Conservation (phyloP, 1,140 invertebrate species). For the Caenorhabditis latens region DNA sequence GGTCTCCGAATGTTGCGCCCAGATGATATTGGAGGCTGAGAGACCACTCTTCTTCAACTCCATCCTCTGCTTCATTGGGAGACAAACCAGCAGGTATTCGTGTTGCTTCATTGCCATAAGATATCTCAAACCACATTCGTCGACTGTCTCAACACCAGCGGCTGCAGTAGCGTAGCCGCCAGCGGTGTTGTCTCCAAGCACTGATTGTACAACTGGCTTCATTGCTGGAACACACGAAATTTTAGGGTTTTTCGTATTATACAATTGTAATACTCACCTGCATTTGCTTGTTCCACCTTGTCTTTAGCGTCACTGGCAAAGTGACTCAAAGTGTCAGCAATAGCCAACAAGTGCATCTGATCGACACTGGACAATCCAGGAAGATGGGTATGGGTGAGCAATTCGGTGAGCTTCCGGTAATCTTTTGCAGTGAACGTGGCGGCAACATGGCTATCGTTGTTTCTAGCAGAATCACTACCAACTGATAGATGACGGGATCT, state of each 20-base stretch:
- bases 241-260: constrained; percentile 59
- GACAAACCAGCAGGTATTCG: constrained; percentile 90
- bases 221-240: constrained; percentile 73
- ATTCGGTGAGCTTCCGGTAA: constrained; percentile 82
- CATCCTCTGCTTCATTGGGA: constrained; percentile 89
- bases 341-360: constrained; percentile 97
- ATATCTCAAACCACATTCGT: constrained; percentile 96
- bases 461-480: constrained; percentile 67
- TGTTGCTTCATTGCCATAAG: constrained; percentile 97
- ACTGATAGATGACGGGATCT: constrained; percentile 67
- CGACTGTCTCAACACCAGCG: constrained; percentile 84
- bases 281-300: constrained; percentile 76
- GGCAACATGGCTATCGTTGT: neutral
- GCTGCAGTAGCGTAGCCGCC: constrained; percentile 66
- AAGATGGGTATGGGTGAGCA: constrained; percentile 94
- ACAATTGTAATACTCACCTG: constrained; percentile 59
- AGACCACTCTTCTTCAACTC: constrained; percentile 83
- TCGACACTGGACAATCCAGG: constrained; percentile 96
- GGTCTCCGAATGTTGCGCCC: constrained; percentile 99
- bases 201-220: constrained; percentile 83
- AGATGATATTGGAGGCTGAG: constrained; percentile 91
- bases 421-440: constrained; percentile 59
- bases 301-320: constrained; percentile 78
- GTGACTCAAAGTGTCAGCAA: constrained; percentile 92
- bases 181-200: constrained; percentile 81